A percentile compares a stretch with the other conserved stretches of the same genome.
Evolutionary conservation across 2,113 vertebrate genomes (phyloP).

Genomic region (Taxidea taxus): DNA sequence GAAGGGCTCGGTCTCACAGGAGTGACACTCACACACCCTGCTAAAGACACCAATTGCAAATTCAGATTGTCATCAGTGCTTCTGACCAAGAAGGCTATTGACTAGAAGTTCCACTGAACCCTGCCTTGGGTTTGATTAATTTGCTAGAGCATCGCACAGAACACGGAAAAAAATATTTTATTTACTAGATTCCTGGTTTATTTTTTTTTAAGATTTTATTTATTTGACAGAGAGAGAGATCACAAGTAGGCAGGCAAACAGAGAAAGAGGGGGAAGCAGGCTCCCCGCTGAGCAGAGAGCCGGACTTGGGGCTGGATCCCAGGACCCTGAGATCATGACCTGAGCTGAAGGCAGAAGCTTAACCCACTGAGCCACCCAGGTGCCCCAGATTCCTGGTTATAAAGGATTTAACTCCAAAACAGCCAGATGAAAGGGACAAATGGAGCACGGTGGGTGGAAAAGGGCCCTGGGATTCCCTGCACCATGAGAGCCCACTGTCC

Average conservation of each 20-base stretch:
- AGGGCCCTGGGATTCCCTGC: background rate
- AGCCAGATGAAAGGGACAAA: background rate
- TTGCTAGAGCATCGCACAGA: background rate
- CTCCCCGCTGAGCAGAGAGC: no score
- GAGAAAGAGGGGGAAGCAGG: no score
- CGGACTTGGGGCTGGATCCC: no score
- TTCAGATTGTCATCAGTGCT: background rate
- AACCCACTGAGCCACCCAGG: no score
- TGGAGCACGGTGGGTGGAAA: background rate
- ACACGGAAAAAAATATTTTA: background rate
- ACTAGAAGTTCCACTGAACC: background rate
- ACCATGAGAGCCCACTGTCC: background rate
- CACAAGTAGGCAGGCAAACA: no score
- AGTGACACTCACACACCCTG: background rate
- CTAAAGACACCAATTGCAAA: background rate
- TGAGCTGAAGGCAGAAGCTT: no score
- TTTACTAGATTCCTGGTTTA: background rate
- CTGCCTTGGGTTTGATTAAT: background rate
- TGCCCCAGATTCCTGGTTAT: background rate
- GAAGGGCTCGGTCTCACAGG: background rate
- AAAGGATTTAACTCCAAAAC: background rate
- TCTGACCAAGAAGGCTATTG: background rate
- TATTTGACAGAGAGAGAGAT: no score
- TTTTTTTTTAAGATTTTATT: no score
- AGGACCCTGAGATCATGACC: no score